Percentiles rank a stretch among this genome's conserved stretches.
Conservation (phyloP, 1,140 invertebrate species). For the Trissolcus basalis region DNA sequence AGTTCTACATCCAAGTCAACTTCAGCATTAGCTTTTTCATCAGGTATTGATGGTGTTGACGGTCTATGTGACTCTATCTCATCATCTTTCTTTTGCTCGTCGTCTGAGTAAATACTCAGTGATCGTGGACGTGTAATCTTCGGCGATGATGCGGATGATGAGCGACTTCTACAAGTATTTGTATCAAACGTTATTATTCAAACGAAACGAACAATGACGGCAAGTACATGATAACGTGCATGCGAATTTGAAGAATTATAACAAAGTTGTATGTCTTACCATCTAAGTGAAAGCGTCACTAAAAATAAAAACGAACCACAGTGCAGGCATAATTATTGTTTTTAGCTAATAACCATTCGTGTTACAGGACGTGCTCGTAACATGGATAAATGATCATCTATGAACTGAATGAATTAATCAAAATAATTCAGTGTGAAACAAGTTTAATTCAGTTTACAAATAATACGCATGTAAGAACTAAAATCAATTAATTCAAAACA, state of each 20-base stretch:
- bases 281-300: neutral
- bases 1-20: slow-evolving; percentile 41
- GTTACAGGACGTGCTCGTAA: neutral
- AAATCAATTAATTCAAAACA: no score
- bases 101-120: slow-evolving; percentile 73
- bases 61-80: slow-evolving; percentile 63
- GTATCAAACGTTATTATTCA: neutral
- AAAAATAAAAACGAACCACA: neutral
- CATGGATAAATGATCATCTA: neutral
- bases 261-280: neutral
- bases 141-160: slow-evolving; percentile 51
- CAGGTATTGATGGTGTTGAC: slow-evolving; percentile 67
- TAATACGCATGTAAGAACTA: no score
- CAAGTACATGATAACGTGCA: no score
- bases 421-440: neutral
- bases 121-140: slow-evolving; percentile 77
- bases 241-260: no score
- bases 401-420: neutral
- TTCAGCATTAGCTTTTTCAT: slow-evolving; percentile 51
- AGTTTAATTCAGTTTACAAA: neutral
- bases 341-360: neutral
- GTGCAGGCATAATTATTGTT: neutral
- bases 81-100: slow-evolving; percentile 64
- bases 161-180: slow-evolving; percentile 33
- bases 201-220: no score